Conservation (phyloP, 1,140 invertebrate species). For the Goniozus legneri region DNA sequence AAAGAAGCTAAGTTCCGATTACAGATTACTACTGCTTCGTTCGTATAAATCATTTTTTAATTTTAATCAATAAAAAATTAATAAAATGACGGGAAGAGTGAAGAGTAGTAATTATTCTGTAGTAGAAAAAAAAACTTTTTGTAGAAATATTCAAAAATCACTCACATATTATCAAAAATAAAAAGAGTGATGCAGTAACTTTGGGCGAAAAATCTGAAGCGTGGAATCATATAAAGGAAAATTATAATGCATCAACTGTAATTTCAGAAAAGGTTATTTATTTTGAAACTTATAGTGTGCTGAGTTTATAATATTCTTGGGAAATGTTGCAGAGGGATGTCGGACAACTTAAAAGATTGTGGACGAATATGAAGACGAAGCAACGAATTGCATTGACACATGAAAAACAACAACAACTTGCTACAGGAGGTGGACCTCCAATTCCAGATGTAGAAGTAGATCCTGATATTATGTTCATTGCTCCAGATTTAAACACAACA, state of each 20-base stretch:
- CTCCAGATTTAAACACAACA: slow-evolving; percentile 4
- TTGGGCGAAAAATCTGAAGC: neutral
- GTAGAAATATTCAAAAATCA: slow-evolving; percentile 4
- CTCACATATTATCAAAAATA: slow-evolving; percentile 3
- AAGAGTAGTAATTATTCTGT: slow-evolving; percentile 3
- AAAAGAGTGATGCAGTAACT: slow-evolving; percentile 2
- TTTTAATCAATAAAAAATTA: neutral
- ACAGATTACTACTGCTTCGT: neutral
- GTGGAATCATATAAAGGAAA: neutral
- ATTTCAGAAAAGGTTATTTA: slow-evolving; percentile 8
- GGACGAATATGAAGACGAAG: neutral
- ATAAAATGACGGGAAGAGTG: neutral
- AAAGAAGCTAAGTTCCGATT: neutral
- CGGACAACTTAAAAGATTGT: slow-evolving; percentile 8
- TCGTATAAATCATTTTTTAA: neutral
- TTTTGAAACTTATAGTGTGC: neutral
- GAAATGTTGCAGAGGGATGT: neutral
- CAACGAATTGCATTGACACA: slow-evolving; percentile 6
- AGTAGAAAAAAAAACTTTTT: slow-evolving; percentile 5
- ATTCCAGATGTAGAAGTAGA: neutral
- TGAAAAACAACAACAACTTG: slow-evolving; percentile 6
- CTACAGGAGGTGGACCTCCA: slow-evolving; percentile 6
- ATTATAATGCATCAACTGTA: neutral
- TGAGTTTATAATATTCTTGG: neutral
- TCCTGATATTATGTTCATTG: neutral